Conservation (phyloP, 2,888 invertebrate genomes). For the Marronus borbonicus region DNA sequence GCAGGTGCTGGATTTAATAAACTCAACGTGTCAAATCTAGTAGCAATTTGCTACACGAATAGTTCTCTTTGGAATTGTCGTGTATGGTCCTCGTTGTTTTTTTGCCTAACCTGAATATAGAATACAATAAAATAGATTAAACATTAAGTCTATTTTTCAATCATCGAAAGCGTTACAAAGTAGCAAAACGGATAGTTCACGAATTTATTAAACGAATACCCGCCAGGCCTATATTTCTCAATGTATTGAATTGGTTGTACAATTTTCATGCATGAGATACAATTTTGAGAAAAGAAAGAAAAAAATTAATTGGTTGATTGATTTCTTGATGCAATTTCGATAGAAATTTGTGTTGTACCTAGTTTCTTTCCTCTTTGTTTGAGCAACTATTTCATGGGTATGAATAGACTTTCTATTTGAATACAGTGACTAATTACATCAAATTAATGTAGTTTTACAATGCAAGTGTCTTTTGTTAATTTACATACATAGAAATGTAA, state of each 20-base stretch:
- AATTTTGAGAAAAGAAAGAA: not conserved
- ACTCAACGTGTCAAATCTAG: constrained; percentile 18
- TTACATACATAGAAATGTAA: too few relatives aligned
- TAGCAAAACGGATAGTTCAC: constrained; percentile 23
- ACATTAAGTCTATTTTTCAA: not conserved
- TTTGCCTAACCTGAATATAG: too few relatives aligned
- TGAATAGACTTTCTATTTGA: constrained; percentile 1
- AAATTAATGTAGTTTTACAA: not conserved
- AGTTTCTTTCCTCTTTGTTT: constrained; percentile 1
- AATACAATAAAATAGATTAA: too few relatives aligned
- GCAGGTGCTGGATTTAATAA: too few relatives aligned
- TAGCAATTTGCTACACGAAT: constrained; percentile 32
- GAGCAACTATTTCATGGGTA: not conserved
- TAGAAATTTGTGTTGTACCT: not conserved
- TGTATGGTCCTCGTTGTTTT: not conserved
- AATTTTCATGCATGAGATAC: constrained; percentile 18
- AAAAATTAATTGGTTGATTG: constrained; percentile 22
- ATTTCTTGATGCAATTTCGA: constrained; percentile 2
- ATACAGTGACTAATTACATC: not conserved
- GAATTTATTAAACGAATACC: constrained; percentile 25
- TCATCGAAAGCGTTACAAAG: constrained; percentile 21
- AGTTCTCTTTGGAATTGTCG: constrained; percentile 1
- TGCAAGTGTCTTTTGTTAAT: too few relatives aligned
- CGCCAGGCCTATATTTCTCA: constrained; percentile 1
- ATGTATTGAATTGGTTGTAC: not conserved